phyloP scores from a whole-genome alignment of 2,113 vertebrate species.

The Labeo catla region DNA sequence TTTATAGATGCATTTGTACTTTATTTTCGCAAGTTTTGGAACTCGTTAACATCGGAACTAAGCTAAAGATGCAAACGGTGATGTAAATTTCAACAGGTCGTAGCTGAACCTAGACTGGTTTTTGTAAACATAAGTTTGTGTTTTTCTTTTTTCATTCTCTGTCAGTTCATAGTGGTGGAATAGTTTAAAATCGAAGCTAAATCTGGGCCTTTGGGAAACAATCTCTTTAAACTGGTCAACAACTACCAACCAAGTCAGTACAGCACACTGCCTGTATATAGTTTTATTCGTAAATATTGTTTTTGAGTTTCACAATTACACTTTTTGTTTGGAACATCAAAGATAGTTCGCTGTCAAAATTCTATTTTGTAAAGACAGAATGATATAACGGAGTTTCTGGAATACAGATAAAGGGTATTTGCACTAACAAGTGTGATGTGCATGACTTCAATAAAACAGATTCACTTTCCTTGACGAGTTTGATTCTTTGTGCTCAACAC shows the following conservation, averaged over 20 bases:
- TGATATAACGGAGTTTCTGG: slow-evolving; percentile 81
- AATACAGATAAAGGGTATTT: slow-evolving; percentile 90
- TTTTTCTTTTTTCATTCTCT: neutral
- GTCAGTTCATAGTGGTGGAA: slow-evolving; percentile 61
- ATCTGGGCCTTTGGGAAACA: neutral
- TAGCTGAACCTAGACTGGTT: neutral
- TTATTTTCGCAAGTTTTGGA: neutral
- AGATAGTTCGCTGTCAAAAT: slow-evolving; percentile 90
- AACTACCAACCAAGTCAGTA: slow-evolving; percentile 79
- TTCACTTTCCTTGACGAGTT: slow-evolving; percentile 82
- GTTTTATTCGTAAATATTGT: slow-evolving; percentile 87
- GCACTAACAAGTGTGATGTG: slow-evolving; percentile 93
- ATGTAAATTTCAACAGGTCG: neutral
- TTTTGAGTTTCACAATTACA: slow-evolving; percentile 78
- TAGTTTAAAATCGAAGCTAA: slow-evolving; percentile 49
- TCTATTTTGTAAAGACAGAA: slow-evolving; percentile 93
- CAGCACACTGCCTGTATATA: slow-evolving; percentile 86
- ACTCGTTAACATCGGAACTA: neutral
- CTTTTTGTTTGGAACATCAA: slow-evolving; percentile 73
- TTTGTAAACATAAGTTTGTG: neutral
- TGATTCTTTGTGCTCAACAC: neutral
- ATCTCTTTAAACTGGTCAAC: slow-evolving; percentile 67
- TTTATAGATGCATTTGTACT: neutral
- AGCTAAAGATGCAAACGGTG: neutral
- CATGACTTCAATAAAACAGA: slow-evolving; percentile 93